These are phyloP conservation scores for Prochilodus magdalenae DNA, from an alignment of 2,113 vertebrate species.

Conservation along the genomic window DNA sequence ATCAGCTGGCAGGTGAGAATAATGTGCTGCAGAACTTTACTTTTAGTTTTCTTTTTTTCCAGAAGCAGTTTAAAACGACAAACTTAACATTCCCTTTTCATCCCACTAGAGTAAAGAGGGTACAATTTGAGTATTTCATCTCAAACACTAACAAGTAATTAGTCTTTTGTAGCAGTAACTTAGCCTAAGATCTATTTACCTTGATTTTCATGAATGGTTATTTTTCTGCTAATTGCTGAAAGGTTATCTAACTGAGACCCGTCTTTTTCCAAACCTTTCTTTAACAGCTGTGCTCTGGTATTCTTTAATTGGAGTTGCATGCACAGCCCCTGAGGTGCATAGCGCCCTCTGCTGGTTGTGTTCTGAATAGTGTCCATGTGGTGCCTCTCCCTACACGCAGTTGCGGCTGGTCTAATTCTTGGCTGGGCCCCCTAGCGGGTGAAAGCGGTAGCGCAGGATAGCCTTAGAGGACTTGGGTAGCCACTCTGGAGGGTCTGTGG, in stretches of 20 bases:
- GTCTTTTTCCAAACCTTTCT: slow-evolving; percentile 77
- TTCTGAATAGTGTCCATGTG: slow-evolving; percentile 93
- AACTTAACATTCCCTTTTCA: not conserved
- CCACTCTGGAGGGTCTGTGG: slow-evolving; percentile 83
- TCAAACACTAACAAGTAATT: not conserved
- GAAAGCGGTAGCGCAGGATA: slow-evolving; percentile 94
- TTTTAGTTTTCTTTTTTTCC: not conserved
- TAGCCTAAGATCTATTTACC: slow-evolving; percentile 19
- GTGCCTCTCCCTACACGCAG: slow-evolving; percentile 93
- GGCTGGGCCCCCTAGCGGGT: slow-evolving; percentile 86
- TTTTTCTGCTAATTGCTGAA: slow-evolving; percentile 40
- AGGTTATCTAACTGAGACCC: slow-evolving; percentile 76
- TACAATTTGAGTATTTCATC: not conserved
- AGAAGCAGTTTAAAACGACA: not conserved
- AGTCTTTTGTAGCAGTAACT: not conserved
- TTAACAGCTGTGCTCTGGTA: slow-evolving; percentile 86
- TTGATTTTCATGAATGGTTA: slow-evolving; percentile 34
- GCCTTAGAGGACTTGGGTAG: slow-evolving; percentile 87
- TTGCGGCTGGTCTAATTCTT: slow-evolving; percentile 94
- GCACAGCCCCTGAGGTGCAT: slow-evolving; percentile 78
- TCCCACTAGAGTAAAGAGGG: not conserved
- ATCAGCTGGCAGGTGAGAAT: slow-evolving; percentile 92
- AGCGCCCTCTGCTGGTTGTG: slow-evolving; percentile 85
- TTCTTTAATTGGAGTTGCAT: slow-evolving; percentile 82
- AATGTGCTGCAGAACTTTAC: not conserved